Evolutionary conservation across 1,140 invertebrate species (phyloP).

Genomic region (Drosophila navojoa): DNA sequence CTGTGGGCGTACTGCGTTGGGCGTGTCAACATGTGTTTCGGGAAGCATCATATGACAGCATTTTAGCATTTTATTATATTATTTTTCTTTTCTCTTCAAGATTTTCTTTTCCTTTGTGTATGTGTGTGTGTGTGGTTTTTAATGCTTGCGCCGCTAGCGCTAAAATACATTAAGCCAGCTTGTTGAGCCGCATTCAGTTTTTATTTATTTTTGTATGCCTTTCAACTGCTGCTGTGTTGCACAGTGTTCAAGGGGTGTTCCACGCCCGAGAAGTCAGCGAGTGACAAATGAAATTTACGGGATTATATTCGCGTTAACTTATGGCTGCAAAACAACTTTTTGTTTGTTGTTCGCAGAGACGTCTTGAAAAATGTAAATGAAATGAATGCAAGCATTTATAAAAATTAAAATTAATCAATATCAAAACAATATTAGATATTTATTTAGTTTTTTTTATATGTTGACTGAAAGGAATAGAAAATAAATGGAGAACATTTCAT

Average conservation of each 20-base stretch:
- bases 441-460: no score
- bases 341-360: background rate
- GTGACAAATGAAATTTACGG: slow-evolving; percentile 18
- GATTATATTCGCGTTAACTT: slow-evolving; percentile 8
- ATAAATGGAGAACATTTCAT: no score
- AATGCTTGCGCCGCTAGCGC: slow-evolving; percentile 58
- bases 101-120: slow-evolving; percentile 3
- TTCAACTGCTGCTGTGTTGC: slow-evolving; percentile 6
- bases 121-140: slow-evolving; percentile 31
- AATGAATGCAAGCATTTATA: background rate
- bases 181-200: slow-evolving; percentile 35
- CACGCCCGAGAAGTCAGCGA: slow-evolving; percentile 7
- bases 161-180: slow-evolving; percentile 70
- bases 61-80: slow-evolving; percentile 35
- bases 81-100: slow-evolving; percentile 18
- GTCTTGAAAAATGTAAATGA: no score
- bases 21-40: slow-evolving; percentile 16
- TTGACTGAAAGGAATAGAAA: no score
- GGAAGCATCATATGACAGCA: slow-evolving; percentile 10
- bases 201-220: slow-evolving; percentile 11
- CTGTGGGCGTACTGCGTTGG: background rate
- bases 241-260: slow-evolving; percentile 1
- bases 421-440: no score
- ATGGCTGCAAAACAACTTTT: slow-evolving; percentile 4
- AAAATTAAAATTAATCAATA: no score